Base-by-base conservation (phyloP, 2,113 vertebrate genomes). In the Cyprinodon brontotheroides region DNA sequence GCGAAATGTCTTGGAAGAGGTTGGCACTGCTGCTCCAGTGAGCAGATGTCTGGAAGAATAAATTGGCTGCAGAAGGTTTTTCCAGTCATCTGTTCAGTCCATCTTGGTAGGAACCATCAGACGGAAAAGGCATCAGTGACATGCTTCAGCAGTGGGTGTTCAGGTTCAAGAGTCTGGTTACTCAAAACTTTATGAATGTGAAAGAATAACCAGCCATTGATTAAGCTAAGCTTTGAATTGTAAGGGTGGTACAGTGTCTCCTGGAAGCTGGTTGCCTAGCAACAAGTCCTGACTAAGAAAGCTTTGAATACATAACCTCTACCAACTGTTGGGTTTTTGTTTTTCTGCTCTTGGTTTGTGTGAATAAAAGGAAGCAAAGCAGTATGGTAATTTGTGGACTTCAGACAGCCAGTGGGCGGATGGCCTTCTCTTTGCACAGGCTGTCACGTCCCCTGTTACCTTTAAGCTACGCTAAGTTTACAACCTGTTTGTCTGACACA, bases 31-130 rank as follows among this genome's bases (percentile, higher is more conserved):
- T 15, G 74, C 79, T 66, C 57, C 78, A 29, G 12, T 2, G 82
- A 89, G 81, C 87, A 88, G 90, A 88, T 90, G 87, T 89, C 86
- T 81, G 84, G 65, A 81, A 88, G 86, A 80, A 80, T 81, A 90
- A 89, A 88, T 88, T 90, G 90, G 84, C 83, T 61, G 15, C 17
- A 72, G 67, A 60, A 86, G 72, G 75, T 88, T 89, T 89, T 79
- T 77, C 40, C 72, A 69, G 87, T 72, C 86, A 89, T 86, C 84
- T 88, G 86, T 83, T 89, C 89, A 82, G 72, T 87, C 77, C 65
- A 10, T 70, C 81, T 79, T 79, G 67, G 72, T 74, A 48, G 74
- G 68, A 81, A 74, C 83, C 78, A 77, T 89, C 88, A 89, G 75
- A 87, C 83, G 78, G 60, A 22, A 47, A 60, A 72, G n/a, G 80